These are phyloP conservation scores for Odocoileus virginianus DNA, from an alignment of 2,113 vertebrate species.

Conservation along the genomic window DNA sequence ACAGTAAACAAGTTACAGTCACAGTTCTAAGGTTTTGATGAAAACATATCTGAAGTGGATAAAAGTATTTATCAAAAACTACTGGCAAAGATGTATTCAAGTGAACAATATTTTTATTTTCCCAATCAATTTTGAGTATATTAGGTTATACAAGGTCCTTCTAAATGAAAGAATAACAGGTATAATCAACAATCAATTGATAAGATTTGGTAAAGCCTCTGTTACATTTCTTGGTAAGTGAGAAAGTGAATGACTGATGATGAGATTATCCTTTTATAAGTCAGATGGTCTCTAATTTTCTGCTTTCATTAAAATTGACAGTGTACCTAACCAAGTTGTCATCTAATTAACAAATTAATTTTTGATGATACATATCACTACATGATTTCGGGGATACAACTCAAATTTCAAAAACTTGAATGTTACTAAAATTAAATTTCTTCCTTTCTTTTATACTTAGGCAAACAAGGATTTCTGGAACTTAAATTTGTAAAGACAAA, in stretches of 20 bases:
- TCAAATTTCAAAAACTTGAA: neutral
- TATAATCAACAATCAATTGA: neutral
- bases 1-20: neutral
- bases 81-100: neutral
- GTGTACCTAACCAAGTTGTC: neutral
- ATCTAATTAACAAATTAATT: neutral
- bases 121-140: neutral
- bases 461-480: neutral
- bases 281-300: neutral
- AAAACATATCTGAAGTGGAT: neutral
- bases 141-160: neutral
- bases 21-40: neutral
- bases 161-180: neutral
- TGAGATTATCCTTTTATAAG: neutral
- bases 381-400: neutral
- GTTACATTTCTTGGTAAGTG: neutral
- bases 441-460: neutral
- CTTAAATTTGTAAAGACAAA: constrained; percentile 17
- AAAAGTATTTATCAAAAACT: neutral
- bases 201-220: neutral
- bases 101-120: neutral
- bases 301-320: neutral
- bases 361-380: neutral
- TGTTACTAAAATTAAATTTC: neutral
- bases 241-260: neutral